phyloP scores from a whole-genome alignment of 2,888 invertebrate species.

The Ecdyonurus torrentis region DNA sequence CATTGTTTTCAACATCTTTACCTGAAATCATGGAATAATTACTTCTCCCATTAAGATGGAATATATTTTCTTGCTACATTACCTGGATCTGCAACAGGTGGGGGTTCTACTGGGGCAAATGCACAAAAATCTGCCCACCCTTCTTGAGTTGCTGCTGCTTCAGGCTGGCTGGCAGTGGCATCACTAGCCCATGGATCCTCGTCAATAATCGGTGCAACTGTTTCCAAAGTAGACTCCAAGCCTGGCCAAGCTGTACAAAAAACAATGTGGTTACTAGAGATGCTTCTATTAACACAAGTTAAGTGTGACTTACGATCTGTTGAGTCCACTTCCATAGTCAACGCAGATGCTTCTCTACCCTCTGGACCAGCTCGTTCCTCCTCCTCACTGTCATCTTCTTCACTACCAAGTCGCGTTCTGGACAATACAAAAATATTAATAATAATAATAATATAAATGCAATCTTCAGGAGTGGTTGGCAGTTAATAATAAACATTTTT shows the following conservation, averaged over 20 bases:
- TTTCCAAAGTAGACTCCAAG: background rate
- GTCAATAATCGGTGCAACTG: background rate
- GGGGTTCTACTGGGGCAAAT: background rate
- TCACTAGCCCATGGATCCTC: conserved; percentile 1
- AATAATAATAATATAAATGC: too few species aligned
- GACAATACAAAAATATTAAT: too few species aligned
- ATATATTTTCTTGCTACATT: too few species aligned
- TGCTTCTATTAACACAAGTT: too few species aligned
- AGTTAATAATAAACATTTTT: background rate
- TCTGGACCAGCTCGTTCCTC: conserved; percentile 20
- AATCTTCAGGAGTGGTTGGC: too few species aligned
- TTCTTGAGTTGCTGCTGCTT: background rate
- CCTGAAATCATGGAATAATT: background rate
- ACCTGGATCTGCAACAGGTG: background rate
- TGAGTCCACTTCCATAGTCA: conserved; percentile 27
- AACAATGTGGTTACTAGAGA: too few species aligned
- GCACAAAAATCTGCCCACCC: background rate
- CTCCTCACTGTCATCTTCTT: conserved; percentile 12
- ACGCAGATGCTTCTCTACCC: conserved; percentile 22
- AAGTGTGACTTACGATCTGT: conserved; percentile 28
- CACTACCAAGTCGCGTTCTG: background rate
- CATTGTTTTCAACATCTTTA: conserved; percentile 2
- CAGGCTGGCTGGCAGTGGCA: background rate
- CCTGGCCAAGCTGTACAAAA: background rate
- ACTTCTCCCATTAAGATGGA: background rate